Evolutionary conservation across 2,888 invertebrate species (phyloP).

Genomic region (Julus scanicus): DNA sequence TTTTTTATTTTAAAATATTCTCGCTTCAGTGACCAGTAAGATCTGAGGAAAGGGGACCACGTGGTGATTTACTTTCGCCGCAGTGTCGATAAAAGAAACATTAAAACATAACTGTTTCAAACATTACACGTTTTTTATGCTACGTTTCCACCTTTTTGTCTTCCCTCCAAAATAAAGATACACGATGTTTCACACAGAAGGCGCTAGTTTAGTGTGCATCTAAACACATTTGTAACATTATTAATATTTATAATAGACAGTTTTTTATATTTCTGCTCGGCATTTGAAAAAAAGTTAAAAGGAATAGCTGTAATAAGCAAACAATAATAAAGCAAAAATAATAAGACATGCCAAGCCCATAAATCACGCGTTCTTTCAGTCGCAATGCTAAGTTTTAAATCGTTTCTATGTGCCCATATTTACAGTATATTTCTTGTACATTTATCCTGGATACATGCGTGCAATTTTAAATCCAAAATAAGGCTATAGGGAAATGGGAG

Average conservation of each 20-base stretch:
- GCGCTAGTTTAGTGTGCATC: background rate
- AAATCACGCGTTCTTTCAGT: background rate
- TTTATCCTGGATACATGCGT: constrained; percentile 24
- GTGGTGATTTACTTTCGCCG: too few species aligned
- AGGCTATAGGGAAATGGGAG: constrained; percentile 16
- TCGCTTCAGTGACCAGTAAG: too few species aligned
- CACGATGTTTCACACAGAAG: background rate
- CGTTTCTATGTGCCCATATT: background rate
- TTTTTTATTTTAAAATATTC: too few species aligned
- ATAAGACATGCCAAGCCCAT: background rate
- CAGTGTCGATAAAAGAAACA: too few species aligned
- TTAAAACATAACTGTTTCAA: too few species aligned
- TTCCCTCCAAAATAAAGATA: background rate
- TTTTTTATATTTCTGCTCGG: background rate
- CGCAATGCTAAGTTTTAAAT: constrained; percentile 6
- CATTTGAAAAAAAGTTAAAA: background rate
- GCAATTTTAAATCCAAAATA: constrained; percentile 31
- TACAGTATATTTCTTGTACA: background rate
- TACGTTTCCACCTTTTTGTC: background rate
- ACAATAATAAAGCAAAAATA: background rate
- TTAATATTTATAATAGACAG: background rate
- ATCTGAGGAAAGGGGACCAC: too few species aligned
- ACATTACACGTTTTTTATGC: background rate
- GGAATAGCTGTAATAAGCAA: background rate
- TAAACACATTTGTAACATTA: background rate